Conservation (phyloP, 2,888 invertebrate genomes). For the Junonia oenone region DNA sequence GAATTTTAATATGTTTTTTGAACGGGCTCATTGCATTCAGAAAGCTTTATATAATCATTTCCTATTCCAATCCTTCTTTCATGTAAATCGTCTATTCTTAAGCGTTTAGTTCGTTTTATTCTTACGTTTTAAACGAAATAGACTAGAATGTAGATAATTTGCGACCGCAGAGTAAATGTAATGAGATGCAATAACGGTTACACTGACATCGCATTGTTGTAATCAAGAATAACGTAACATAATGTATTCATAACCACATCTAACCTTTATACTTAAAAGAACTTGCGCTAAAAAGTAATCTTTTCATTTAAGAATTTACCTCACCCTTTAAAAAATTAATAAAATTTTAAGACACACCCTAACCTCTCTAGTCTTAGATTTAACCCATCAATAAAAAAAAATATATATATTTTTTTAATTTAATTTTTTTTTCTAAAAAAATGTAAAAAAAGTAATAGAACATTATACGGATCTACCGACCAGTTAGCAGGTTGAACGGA, state of each 20-base stretch:
- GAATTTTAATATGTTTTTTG: conserved; percentile 40
- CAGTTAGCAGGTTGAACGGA: conserved; percentile 28
- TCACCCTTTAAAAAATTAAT: neutral
- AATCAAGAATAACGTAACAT: conserved; percentile 14
- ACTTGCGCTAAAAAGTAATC: too few species aligned
- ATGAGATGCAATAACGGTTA: conserved; percentile 22
- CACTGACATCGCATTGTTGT: conserved; percentile 15
- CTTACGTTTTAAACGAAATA: neutral
- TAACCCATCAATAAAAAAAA: neutral
- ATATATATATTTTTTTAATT: neutral
- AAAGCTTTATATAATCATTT: conserved; percentile 37
- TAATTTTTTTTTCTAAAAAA: too few species aligned
- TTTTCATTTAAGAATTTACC: neutral
- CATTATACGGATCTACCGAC: conserved; percentile 2
- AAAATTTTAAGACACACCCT: too few species aligned
- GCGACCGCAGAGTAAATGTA: conserved; percentile 22
- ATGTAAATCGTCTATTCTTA: conserved; percentile 22
- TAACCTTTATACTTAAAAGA: neutral
- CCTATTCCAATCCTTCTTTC: conserved; percentile 25
- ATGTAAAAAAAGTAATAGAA: neutral
- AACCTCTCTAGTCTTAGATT: too few species aligned
- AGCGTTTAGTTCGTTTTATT: conserved; percentile 5
- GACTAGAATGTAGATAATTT: neutral
- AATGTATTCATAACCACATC: neutral
- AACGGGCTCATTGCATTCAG: conserved; percentile 31